Base-by-base conservation (phyloP, 2,888 invertebrate genomes). In the Melinaea menophilus region DNA sequence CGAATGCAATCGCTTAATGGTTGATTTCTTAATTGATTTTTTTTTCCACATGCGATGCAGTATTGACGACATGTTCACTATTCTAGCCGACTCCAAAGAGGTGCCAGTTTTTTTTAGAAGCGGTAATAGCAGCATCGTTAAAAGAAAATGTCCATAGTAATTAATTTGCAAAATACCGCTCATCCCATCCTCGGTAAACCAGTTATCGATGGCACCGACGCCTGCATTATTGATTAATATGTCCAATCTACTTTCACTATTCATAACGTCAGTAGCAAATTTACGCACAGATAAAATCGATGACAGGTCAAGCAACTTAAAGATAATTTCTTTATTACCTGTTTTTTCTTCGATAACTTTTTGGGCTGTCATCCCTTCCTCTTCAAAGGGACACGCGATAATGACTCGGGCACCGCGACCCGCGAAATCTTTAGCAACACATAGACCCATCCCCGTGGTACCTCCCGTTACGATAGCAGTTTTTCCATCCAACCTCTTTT, bases 141-240 rank as follows among this genome's bases (percentile, higher is more conserved):
- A 88, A 45, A 98, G 89, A 79, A 98, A 98, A 34, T 96, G 96
- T 0, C 98, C 98, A 80, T 95, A 96, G 75, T 97, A 96, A 81
- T 98, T 98, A 2, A 97, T 96, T 48, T 95, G 97, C 95, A 97
- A 96, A 4, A 95, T 95, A 68, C 94, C 85, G 79, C 97, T 97
- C 65, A 98, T 84, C 0, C 95, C 96, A 75, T 98, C 97, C 72
- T 93, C 92, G 37, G 95, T 95, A 63, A 91, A 85, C 2, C 64
- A 65, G 2, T 79, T 92, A 4, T 82, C 84, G 69, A 93, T 92
- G 0, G 91, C 88, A 66, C 95, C 92, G 0, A 95, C 94, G 2
- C 97, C 97, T 0, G 97, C 97, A 78, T 97, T 97, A 79, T 97
- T 97, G 59, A 97, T 92, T 7, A 98, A 85, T 5, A 97, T 94